Conservation (phyloP, 2,113 vertebrate species). For the Muscicapa adusta region DNA sequence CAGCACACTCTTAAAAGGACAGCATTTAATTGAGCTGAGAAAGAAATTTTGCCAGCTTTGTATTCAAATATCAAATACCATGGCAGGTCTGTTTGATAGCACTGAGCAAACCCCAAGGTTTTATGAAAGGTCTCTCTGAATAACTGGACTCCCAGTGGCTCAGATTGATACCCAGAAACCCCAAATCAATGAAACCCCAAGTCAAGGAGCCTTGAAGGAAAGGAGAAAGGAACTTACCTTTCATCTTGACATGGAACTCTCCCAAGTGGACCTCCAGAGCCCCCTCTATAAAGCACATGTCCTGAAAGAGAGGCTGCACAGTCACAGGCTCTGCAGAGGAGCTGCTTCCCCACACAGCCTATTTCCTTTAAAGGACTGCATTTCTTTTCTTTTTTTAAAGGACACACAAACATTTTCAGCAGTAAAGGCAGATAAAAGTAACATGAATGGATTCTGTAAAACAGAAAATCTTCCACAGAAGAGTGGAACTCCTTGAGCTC, state of each 20-base stretch:
- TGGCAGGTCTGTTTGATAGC: not conserved
- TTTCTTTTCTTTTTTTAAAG: too few relatives aligned
- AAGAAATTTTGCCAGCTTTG: not conserved
- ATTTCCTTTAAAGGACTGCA: not conserved
- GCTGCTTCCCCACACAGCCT: not conserved
- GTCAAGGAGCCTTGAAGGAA: not conserved
- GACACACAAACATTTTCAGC: not conserved
- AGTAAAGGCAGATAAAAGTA: not conserved
- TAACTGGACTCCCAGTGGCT: not conserved
- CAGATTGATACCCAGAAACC: not conserved
- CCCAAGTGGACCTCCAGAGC: constrained; percentile 90
- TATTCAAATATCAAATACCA: not conserved
- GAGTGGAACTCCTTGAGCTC: not conserved
- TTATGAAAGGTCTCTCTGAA: not conserved
- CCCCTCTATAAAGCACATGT: constrained; percentile 91
- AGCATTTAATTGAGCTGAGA: not conserved
- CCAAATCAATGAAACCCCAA: not conserved
- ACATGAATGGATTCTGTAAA: not conserved
- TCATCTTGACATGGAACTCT: constrained; percentile 94
- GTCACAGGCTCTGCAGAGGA: not conserved
- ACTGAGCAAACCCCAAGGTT: not conserved
- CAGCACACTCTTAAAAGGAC: not conserved
- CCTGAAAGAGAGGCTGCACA: constrained; percentile 69
- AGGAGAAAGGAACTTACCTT: constrained; percentile 73
- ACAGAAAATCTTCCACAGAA: not conserved